Evolutionary conservation across 2,797 vertebrate genomes (phyloP).

Genomic region (Dipus sagitta): DNA sequence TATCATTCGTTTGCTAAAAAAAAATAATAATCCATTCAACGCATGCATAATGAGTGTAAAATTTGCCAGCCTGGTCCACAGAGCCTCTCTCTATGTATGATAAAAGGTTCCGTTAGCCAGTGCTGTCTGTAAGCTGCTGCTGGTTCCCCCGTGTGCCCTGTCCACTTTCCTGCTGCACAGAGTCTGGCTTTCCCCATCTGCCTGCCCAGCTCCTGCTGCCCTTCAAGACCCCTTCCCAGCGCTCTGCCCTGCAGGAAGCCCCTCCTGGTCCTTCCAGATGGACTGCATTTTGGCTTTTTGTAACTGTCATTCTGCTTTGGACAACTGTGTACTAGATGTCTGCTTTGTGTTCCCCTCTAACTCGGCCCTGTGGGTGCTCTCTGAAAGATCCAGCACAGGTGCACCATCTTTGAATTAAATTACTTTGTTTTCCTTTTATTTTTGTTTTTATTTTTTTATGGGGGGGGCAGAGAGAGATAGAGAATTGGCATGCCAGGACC

Average conservation of each 20-base stretch:
- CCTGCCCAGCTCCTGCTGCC: neutral
- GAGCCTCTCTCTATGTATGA: neutral
- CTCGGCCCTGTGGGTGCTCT: neutral
- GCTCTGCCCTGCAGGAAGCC: accelerated
- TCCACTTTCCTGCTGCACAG: neutral
- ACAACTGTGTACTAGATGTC: neutral
- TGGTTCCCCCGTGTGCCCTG: neutral
- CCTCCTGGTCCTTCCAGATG: neutral
- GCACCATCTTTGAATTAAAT: neutral
- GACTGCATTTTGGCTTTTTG: neutral
- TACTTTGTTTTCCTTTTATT: neutral
- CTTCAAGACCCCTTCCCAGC: neutral
- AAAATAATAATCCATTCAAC: neutral
- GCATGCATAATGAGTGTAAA: neutral
- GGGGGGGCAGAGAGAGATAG: too few species aligned
- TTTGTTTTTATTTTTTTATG: too few species aligned
- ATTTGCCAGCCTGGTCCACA: neutral
- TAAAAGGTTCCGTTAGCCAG: neutral
- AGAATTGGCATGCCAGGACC: too few species aligned
- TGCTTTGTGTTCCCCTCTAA: neutral
- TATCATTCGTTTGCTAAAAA: neutral
- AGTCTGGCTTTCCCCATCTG: neutral
- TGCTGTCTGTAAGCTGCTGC: neutral
- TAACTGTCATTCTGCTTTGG: neutral
- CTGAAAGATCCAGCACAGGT: neutral